Conservation (phyloP, 64 coral and sea anemone genomes). For the Platygyra sinensis region DNA sequence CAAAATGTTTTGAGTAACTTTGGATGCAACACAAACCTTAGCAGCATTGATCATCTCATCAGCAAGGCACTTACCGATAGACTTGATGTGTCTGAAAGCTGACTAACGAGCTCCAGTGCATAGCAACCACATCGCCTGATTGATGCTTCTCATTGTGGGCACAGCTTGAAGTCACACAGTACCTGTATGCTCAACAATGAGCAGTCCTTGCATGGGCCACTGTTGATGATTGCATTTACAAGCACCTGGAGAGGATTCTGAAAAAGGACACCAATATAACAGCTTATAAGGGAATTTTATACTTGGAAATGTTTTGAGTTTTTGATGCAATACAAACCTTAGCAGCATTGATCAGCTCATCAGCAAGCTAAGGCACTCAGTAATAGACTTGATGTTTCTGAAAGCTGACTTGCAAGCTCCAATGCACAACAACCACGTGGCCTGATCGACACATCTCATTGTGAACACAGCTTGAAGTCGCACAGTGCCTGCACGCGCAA, state of each 20-base stretch:
- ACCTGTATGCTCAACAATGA: slow-evolving; percentile 94
- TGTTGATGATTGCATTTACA: slow-evolving; percentile 99
- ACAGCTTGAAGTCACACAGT: too few relatives aligned
- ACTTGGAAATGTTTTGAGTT: neutral
- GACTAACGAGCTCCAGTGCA: slow-evolving; percentile 94
- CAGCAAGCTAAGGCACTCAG: slow-evolving; percentile 98
- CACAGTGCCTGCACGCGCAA: slow-evolving; percentile 98
- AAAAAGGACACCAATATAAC: neutral
- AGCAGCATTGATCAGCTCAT: slow-evolving; percentile 99
- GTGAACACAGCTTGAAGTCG: slow-evolving; percentile 88
- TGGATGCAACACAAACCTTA: slow-evolving; percentile 57
- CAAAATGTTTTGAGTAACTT: too few relatives aligned
- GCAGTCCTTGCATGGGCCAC: slow-evolving; percentile 97
- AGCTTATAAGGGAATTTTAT: neutral
- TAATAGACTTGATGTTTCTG: slow-evolving; percentile 99
- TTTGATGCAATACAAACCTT: slow-evolving; percentile 59
- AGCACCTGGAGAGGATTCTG: slow-evolving; percentile 98
- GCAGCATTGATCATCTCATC: slow-evolving; percentile 99
- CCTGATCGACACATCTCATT: slow-evolving; percentile 97
- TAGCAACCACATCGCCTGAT: slow-evolving; percentile 98
- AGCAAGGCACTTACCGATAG: slow-evolving; percentile 97
- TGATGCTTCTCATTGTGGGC: slow-evolving; percentile 94
- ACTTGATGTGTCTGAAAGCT: slow-evolving; percentile 99
- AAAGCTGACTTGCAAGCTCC: slow-evolving; percentile 92
- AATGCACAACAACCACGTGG: slow-evolving; percentile 96